These are phyloP conservation scores for Cuculus canorus DNA, from an alignment of 2,797 vertebrate genomes.

Conservation along the genomic window DNA sequence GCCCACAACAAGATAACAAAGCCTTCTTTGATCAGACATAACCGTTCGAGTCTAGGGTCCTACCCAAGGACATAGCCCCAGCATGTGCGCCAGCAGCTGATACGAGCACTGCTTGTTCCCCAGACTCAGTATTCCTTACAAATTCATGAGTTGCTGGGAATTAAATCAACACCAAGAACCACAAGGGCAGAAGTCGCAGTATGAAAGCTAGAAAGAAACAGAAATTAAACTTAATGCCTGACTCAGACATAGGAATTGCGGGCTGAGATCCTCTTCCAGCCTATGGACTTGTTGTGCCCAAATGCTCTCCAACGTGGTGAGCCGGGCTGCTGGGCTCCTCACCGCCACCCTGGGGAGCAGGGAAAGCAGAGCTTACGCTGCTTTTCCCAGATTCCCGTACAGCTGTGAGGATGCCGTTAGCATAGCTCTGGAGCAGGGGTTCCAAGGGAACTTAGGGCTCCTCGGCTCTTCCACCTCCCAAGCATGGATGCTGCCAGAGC, in stretches of 20 bases:
- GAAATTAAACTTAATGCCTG: neutral
- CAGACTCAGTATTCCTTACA: neutral
- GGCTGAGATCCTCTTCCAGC: neutral
- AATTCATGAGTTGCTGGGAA: neutral
- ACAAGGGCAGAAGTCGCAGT: neutral
- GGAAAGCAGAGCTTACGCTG: neutral
- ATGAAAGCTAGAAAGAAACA: neutral
- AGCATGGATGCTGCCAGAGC: neutral
- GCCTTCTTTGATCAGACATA: neutral
- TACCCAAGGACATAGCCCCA: neutral
- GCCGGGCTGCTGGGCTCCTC: neutral
- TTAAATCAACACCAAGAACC: neutral
- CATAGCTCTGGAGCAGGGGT: neutral
- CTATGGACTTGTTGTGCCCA: neutral
- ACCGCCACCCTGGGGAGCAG: neutral
- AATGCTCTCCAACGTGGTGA: accelerated
- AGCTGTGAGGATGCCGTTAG: neutral
- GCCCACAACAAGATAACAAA: neutral
- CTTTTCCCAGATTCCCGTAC: neutral
- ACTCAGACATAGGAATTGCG: neutral
- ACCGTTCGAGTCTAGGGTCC: neutral
- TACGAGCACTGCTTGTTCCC: neutral
- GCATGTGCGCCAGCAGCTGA: neutral
- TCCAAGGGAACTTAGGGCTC: neutral
- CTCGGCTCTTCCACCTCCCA: neutral